phyloP scores from a whole-genome alignment of 2,797 vertebrate species.

The Sebastes wilsoni region DNA sequence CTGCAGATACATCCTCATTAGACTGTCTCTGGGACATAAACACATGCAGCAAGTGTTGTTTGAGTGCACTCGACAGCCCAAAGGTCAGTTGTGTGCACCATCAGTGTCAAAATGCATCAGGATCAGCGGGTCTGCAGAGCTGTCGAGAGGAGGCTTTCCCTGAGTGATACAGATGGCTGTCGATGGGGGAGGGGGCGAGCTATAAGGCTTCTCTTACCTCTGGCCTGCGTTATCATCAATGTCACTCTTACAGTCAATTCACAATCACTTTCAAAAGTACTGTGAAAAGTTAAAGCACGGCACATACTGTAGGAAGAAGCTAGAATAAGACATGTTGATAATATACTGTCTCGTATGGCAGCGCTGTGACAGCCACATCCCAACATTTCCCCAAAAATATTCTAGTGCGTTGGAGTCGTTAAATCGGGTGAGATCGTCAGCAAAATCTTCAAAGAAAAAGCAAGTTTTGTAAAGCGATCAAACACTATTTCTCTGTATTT shows the following conservation, averaged over 20 bases:
- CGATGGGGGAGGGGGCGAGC: not conserved
- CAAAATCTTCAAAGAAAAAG: not conserved
- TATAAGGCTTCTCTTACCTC: constrained; percentile 37
- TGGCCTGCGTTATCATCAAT: constrained; percentile 37
- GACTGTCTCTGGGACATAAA: constrained; percentile 82
- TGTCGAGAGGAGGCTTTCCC: constrained; percentile 51
- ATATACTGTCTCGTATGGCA: not conserved
- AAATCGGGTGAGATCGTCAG: not conserved
- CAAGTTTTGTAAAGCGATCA: not conserved
- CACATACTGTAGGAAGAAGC: not conserved
- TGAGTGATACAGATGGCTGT: constrained; percentile 67
- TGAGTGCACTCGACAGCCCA: constrained; percentile 71
- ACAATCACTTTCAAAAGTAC: constrained; percentile 11
- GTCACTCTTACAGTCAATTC: constrained; percentile 32
- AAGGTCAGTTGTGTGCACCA: constrained; percentile 77
- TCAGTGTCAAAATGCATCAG: constrained; percentile 80
- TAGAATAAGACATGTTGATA: constrained; percentile 4
- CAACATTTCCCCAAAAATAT: constrained; percentile 20
- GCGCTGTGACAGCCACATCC: not conserved
- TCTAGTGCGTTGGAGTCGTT: not conserved
- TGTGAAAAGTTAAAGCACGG: not conserved
- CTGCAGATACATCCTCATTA: constrained; percentile 84
- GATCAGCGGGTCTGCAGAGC: constrained; percentile 63
- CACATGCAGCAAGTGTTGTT: constrained; percentile 83
- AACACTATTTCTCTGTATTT: not conserved